Evolutionary conservation across 2,888 invertebrate species (phyloP).

Genomic region (Calameuta idolon): DNA sequence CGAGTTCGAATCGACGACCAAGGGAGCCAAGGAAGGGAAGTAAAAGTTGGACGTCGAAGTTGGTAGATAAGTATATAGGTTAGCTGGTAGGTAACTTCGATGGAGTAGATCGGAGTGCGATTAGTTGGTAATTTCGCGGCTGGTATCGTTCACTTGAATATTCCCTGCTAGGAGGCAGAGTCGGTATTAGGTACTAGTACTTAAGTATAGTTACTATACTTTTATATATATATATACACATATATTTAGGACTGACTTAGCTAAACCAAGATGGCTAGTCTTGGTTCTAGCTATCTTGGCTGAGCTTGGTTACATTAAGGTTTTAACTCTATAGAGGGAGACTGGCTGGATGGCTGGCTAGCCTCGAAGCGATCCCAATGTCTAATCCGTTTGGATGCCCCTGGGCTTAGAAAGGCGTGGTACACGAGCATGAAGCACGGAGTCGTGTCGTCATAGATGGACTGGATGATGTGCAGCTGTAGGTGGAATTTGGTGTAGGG

Average conservation of each 20-base stretch:
- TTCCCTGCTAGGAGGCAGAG: not conserved
- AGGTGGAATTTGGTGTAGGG: slow-evolving; percentile 25
- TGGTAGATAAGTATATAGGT: not conserved
- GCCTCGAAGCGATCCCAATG: slow-evolving; percentile 24
- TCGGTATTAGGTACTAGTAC: not conserved
- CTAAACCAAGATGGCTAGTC: not conserved
- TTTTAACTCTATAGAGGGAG: not conserved
- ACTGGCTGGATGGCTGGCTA: slow-evolving; percentile 2
- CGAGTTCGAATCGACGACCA: not conserved
- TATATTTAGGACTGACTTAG: not conserved
- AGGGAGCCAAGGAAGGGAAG: not conserved
- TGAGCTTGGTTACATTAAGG: not conserved
- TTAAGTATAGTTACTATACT: not conserved
- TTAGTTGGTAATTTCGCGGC: not conserved
- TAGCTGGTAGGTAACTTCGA: not conserved
- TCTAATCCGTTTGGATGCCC: slow-evolving; percentile 53
- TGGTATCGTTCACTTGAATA: not conserved
- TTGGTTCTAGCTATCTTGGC: not conserved
- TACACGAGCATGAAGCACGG: slow-evolving; percentile 27
- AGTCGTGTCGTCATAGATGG: slow-evolving; percentile 36
- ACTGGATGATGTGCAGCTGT: slow-evolving; percentile 33
- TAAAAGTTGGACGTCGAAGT: not conserved
- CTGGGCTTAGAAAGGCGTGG: slow-evolving; percentile 64
- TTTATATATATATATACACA: not conserved
- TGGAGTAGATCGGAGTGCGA: not conserved